Conservation (phyloP, 2,888 invertebrate species). For the Adelphocoris suturalis region DNA sequence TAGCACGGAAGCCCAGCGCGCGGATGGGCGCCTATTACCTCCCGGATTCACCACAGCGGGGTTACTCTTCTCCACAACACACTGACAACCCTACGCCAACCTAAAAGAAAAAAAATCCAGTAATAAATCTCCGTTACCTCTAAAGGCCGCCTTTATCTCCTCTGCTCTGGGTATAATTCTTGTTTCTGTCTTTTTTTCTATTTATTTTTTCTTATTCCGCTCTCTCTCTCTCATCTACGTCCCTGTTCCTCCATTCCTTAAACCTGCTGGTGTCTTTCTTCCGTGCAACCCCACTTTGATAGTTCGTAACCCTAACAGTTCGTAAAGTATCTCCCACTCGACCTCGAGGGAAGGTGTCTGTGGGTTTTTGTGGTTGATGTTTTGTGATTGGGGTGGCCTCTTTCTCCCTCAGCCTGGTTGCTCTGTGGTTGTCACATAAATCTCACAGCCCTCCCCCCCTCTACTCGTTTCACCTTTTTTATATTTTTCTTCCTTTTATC, state of each 20-base stretch:
- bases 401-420: constrained; percentile 46
- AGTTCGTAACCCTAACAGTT: constrained; percentile 69
- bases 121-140: constrained; percentile 72
- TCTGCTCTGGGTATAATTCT: constrained; percentile 76
- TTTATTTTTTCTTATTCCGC: constrained; percentile 78
- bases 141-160: constrained; percentile 71
- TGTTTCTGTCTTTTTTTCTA: constrained; percentile 80
- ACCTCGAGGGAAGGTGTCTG: constrained; percentile 49
- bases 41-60: constrained; percentile 66
- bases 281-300: constrained; percentile 64
- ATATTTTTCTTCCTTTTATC: constrained; percentile 71
- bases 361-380: constrained; percentile 57
- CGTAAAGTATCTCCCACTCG: constrained; percentile 64
- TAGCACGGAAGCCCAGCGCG: constrained; percentile 51
- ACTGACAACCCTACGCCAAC: constrained; percentile 66
- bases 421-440: constrained; percentile 79
- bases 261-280: constrained; percentile 58
- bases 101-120: constrained; percentile 59
- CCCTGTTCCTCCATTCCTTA: constrained; percentile 69
- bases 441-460: constrained; percentile 77
- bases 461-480: constrained; percentile 64
- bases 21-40: constrained; percentile 69
- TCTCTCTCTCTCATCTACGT: constrained; percentile 29
- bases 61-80: constrained; percentile 51
- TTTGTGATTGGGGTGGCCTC: constrained; percentile 32